Evolutionary conservation across 2,888 invertebrate genomes (phyloP).

Genomic region (Drosophila testacea): DNA sequence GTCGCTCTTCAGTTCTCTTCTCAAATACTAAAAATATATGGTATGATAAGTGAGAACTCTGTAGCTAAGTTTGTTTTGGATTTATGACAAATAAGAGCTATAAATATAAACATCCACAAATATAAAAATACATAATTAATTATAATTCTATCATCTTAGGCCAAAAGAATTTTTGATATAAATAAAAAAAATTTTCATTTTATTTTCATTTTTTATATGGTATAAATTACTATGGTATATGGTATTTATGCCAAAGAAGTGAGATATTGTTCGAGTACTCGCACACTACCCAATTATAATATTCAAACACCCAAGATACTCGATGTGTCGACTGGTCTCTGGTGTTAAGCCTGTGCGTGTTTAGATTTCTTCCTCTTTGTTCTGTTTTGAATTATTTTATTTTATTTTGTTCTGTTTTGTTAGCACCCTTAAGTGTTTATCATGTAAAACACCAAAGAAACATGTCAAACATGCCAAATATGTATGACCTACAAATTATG

Average conservation of each 20-base stretch:
- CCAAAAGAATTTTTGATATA: no score
- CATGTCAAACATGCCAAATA: constrained; percentile 81
- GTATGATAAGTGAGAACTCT: no score
- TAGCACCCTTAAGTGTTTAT: constrained; percentile 75
- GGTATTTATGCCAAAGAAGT: not conserved
- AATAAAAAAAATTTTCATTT: no score
- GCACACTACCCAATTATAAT: not conserved
- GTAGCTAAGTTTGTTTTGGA: no score
- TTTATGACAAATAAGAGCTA: no score
- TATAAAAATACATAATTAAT: no score
- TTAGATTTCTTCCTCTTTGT: constrained; percentile 9
- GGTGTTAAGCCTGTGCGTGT: constrained; percentile 31
- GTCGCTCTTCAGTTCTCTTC: no score
- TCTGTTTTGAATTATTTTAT: not conserved
- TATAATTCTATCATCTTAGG: no score
- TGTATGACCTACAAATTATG: constrained; percentile 81
- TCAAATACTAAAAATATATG: no score
- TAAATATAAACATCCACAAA: no score
- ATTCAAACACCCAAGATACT: not conserved
- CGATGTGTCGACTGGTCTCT: constrained; percentile 13
- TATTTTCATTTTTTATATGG: no score
- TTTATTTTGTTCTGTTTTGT: constrained; percentile 34
- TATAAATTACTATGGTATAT: no score
- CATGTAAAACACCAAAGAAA: constrained; percentile 78
- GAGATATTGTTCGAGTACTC: not conserved